These are phyloP conservation scores for Chelonus insularis DNA, from an alignment of 1,140 invertebrate genomes.

Conservation along the genomic window DNA sequence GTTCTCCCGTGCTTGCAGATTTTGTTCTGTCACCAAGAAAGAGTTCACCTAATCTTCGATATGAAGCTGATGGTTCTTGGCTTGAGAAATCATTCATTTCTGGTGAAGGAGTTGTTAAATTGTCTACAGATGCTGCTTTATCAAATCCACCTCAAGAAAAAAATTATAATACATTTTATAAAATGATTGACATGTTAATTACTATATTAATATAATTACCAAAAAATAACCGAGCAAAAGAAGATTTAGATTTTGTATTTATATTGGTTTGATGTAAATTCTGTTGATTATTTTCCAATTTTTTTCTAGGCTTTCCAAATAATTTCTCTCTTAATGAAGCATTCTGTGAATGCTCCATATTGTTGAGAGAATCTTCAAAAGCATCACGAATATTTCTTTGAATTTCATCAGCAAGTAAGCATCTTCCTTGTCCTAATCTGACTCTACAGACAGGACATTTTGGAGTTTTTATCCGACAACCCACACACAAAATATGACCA, in stretches of 20 bases:
- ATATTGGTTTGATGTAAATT: neutral
- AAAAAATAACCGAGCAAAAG: slow-evolving; percentile 16
- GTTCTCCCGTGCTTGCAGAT: slow-evolving; percentile 54
- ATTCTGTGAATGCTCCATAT: neutral
- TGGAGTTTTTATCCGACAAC: slow-evolving; percentile 63
- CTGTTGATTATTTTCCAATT: neutral
- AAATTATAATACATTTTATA: neutral
- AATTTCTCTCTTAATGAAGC: slow-evolving; percentile 46
- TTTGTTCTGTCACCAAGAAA: slow-evolving; percentile 42
- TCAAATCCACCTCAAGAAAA: slow-evolving; percentile 37
- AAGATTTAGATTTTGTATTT: neutral
- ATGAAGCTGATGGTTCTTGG: slow-evolving; percentile 28
- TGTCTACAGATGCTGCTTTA: slow-evolving; percentile 51
- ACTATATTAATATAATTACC: slow-evolving; percentile 4
- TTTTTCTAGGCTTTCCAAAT: slow-evolving; percentile 40
- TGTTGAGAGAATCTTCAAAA: slow-evolving; percentile 37
- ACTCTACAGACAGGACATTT: slow-evolving; percentile 68
- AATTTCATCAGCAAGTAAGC: slow-evolving; percentile 63
- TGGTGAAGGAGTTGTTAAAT: slow-evolving; percentile 37
- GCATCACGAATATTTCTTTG: slow-evolving; percentile 51
- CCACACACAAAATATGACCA: slow-evolving; percentile 67
- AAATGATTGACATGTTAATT: neutral
- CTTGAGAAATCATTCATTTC: slow-evolving; percentile 25
- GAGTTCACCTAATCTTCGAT: slow-evolving; percentile 24
- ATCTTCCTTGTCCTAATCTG: slow-evolving; percentile 59